Base-by-base conservation (phyloP, 2,888 invertebrate genomes). In the Cosmia pyralina region DNA sequence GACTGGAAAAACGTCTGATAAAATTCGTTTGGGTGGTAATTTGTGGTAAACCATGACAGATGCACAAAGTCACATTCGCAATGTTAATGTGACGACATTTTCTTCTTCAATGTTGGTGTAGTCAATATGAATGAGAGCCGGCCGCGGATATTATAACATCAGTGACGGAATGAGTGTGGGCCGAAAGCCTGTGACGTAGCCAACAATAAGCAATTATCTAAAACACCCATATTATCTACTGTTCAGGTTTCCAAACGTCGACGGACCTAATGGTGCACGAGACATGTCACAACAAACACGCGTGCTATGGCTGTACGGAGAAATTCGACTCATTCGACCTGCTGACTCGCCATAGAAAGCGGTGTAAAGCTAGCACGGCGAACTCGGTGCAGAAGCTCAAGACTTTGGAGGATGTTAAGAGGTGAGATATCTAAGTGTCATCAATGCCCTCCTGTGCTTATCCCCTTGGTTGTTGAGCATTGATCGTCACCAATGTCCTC, bases 181-280 rank as follows among this genome's bases (percentile, higher is more conserved):
- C n/a, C n/a, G 10, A 50, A n/a, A 50, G 19, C n/a, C 19, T n/a
- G 50, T 10, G 3, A 50, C 10, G 4, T 19, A 52, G n/a, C 8
- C 19, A 8, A 50, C 10, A 10, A 4, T 22, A 53, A 48, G 15
- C 19, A 34, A 15, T 63, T 28, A 52, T n/a, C 4, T 55, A 22
- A 70, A 48, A 48, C 7, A 52, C 5, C 10, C 1, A 22, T 53
- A 1, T 48, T 62, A 2, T 65, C 15, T 7, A n/a, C 13, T 75
- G 41, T 2, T 13, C 88, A 96, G 96, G 79, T 73, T 96, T 95
- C 81, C 67, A 82, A n/a, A 95, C 96, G 0, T 89, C 92, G 1
- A 95, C 95, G 0, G 95, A 96, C 68, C 85, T 96, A 41, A 93
- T 93, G 92, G 94, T 95, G 2, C 96, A 96, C 75, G 94, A 95